A percentile compares a stretch with the other conserved stretches of the same genome.
Conservation (phyloP, 2,797 vertebrate species). For the Oreochromis grahami region DNA sequence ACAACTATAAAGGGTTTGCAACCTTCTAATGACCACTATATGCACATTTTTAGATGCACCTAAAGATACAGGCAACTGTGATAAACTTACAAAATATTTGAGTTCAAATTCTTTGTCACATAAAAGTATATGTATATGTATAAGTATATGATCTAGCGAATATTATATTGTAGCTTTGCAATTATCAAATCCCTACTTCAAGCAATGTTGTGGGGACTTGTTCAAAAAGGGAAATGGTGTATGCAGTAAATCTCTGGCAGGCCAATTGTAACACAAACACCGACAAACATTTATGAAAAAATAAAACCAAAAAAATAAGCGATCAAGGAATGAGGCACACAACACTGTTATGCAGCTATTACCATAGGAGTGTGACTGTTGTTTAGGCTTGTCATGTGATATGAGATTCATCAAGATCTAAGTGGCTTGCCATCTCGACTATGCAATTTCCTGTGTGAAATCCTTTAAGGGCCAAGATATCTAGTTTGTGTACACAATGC, state of each 20-base stretch:
- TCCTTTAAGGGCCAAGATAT: background rate
- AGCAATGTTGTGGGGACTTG: background rate
- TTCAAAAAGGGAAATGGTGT: background rate
- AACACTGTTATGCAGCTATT: background rate
- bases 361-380: background rate
- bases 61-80: background rate
- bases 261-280: background rate
- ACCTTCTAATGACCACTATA: background rate
- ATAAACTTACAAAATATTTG: background rate
- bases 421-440: background rate
- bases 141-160: background rate
- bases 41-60: background rate
- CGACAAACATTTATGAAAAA: background rate
- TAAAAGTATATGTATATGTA: background rate
- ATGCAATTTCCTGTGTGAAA: background rate
- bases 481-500: background rate
- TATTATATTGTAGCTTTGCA: background rate
- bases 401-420: background rate
- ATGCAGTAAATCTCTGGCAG: background rate
- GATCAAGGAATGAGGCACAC: background rate
- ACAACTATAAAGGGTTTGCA: background rate
- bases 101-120: accelerated
- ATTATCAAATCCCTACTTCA: background rate
- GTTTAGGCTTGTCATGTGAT: background rate
- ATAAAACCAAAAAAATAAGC: background rate